Evolutionary conservation across 2,888 invertebrate species (phyloP).

Genomic region (Saturnia pavonia): DNA sequence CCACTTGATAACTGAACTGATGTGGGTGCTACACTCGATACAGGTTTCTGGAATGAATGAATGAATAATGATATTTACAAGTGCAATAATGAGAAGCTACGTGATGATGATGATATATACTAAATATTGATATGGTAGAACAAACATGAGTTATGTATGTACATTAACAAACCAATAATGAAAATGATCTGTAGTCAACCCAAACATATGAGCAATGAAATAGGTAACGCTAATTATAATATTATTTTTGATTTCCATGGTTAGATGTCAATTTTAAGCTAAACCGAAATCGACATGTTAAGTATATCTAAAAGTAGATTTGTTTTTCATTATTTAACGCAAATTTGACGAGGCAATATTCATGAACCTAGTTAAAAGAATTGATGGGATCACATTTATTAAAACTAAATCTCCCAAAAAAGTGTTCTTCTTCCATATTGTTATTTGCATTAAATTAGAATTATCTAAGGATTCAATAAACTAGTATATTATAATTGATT

Average conservation of each 20-base stretch:
- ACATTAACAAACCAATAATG: neutral
- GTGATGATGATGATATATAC: conserved; percentile 25
- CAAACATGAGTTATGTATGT: neutral
- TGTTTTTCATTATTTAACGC: neutral
- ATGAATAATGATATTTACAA: conserved; percentile 76
- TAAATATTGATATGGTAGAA: neutral
- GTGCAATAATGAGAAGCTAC: conserved; percentile 45
- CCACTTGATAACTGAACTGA: conserved; percentile 84
- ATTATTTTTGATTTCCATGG: neutral
- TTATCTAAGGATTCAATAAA: neutral
- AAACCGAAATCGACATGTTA: neutral
- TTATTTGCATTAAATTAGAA: neutral
- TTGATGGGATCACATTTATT: neutral
- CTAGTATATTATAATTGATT: neutral
- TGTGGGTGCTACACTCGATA: conserved; percentile 92
- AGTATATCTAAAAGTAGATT: neutral
- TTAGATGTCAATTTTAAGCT: neutral
- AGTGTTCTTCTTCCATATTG: neutral
- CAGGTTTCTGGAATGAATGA: conserved; percentile 88
- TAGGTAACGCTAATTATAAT: neutral
- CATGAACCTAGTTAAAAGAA: neutral
- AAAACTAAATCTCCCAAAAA: neutral
- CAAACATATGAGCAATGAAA: neutral
- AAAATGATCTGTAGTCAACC: neutral
- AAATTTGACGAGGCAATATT: neutral